phyloP scores from a whole-genome alignment of 2,888 invertebrate species.

The Pardosa pseudoannulata region DNA sequence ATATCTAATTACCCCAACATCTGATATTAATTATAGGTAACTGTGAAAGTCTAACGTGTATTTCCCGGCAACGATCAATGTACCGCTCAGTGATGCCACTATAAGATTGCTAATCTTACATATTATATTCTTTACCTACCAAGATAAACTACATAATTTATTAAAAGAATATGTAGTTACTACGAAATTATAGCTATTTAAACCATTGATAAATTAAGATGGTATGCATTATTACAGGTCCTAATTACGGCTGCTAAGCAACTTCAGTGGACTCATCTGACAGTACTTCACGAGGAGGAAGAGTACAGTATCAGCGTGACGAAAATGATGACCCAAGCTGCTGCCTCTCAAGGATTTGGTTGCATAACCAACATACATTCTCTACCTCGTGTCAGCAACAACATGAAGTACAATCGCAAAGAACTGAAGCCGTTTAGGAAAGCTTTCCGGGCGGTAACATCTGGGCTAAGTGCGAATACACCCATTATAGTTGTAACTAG shows the following conservation, averaged over 20 bases:
- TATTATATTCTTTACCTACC: too few relatives aligned
- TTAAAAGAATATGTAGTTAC: too few relatives aligned
- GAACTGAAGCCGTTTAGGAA: constrained; percentile 36
- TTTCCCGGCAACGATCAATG: too few relatives aligned
- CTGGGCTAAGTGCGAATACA: constrained; percentile 20
- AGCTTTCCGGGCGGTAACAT: constrained; percentile 21
- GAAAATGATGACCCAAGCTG: constrained; percentile 42
- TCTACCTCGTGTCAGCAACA: constrained; percentile 24
- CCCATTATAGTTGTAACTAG: constrained; percentile 41
- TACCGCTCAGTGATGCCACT: too few relatives aligned
- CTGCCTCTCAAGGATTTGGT: constrained; percentile 23
- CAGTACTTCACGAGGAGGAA: constrained; percentile 54
- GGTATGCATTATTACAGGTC: constrained; percentile 35
- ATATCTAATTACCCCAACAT: too few relatives aligned
- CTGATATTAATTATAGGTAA: too few relatives aligned
- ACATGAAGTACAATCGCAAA: constrained; percentile 20
- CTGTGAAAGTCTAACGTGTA: too few relatives aligned
- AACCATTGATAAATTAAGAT: too few relatives aligned
- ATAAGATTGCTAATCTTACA: too few relatives aligned
- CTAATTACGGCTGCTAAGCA: constrained; percentile 60
- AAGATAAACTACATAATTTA: too few relatives aligned
- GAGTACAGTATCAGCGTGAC: constrained; percentile 68
- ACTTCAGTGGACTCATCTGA: constrained; percentile 54
- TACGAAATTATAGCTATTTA: too few relatives aligned
- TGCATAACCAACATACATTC: constrained; percentile 35